Base-by-base conservation (phyloP, 2,888 invertebrate species). In the Amphipoea oculea region DNA sequence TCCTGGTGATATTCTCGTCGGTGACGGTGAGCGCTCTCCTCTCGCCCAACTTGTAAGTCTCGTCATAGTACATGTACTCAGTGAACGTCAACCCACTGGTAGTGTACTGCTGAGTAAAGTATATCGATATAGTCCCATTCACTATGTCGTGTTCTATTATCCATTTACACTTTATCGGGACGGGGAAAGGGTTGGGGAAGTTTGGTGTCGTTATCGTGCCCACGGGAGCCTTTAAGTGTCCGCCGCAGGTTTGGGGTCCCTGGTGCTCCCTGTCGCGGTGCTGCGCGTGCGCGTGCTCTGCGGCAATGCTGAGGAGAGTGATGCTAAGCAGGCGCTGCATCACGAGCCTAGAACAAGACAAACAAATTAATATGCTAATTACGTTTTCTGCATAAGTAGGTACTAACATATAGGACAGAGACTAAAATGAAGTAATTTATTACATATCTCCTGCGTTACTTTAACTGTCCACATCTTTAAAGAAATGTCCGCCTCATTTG, bases 131-230 rank as follows among this genome's bases (percentile, higher is more conserved):
- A 73, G 98, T 98, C 14, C 98, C 97, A 89, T 98, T 98, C 79
- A 97, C 97, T 85, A 98, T 98, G 29, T 98, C 98, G 92, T 99
- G 98, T 82, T 96, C 95, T 92, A 99, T 98, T 80, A 99, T 97
- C 99, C 99, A 99, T 89, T 98, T 97, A 94, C 99, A 99, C 88
- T 97, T 97, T 83, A 99, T 98, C 29, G 99, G 99, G 65, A 98
- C 98, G 7, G 97, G 97, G 94, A 99, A 99, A 42, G 98, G 97
- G 80, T 97, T 96, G 0, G 99, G 99, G 92, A 99, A 99, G 92
- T 98, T 98, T 0, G 99, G 99, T n/a, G 99, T 99, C 84, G 98
- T 98, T 72, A 99, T 98, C 77, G 98, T 95, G 63, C 99, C 99
- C 70, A 97, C 97, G 7, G 97, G 97, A 11, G 97, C 97, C 66